Evolutionary conservation across 2,797 vertebrate species (phyloP).

Genomic region (Rhinatrema bivittatum): DNA sequence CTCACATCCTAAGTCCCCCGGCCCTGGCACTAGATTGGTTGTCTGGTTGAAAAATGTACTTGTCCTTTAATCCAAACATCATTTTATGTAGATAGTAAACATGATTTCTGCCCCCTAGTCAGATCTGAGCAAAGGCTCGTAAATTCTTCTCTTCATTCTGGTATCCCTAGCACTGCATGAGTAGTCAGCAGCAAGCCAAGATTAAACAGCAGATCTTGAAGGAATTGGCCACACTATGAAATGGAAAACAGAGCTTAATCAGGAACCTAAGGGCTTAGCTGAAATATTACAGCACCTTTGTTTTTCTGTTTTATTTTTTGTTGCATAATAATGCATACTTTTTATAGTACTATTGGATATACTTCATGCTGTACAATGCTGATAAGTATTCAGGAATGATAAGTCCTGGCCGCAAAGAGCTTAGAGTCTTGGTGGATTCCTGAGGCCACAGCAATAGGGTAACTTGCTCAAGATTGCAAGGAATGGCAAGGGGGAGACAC

Average conservation of each 20-base stretch:
- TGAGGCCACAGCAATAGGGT: too few relatives aligned
- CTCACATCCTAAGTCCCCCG: constrained; percentile 10
- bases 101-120: constrained; percentile 37
- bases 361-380: too few relatives aligned
- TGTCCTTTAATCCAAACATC: constrained; percentile 30
- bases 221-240: background rate
- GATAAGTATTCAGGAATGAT: too few relatives aligned
- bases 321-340: too few relatives aligned
- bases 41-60: constrained; percentile 21
- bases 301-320: too few relatives aligned
- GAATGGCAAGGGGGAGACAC: too few relatives aligned
- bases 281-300: too few relatives aligned
- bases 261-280: too few relatives aligned
- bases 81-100: constrained; percentile 42
- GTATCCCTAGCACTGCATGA: constrained; percentile 12
- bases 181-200: constrained; percentile 19
- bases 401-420: too few relatives aligned
- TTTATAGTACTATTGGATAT: too few relatives aligned
- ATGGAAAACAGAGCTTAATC: constrained; percentile 23
- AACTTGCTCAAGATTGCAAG: too few relatives aligned
- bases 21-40: constrained; percentile 1
- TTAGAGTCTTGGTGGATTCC: too few relatives aligned
- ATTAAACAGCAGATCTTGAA: constrained; percentile 30
- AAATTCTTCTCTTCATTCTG: constrained; percentile 24
- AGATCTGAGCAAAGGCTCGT: constrained; percentile 22